Evolutionary conservation across 1,140 invertebrate genomes (phyloP).

Genomic region (Drosophila suzukii): DNA sequence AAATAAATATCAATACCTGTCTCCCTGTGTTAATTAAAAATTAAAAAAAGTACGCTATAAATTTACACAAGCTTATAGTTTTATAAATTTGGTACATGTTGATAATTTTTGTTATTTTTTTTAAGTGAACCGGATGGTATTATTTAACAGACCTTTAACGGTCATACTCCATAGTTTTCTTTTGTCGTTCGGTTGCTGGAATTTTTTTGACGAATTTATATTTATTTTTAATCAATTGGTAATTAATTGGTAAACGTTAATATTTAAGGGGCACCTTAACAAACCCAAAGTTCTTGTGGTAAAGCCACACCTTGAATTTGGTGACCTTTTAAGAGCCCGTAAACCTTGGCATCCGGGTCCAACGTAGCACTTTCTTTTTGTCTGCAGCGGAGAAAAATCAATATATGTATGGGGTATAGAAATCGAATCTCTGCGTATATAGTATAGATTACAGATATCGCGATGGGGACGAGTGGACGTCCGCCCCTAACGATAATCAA

Average conservation of each 20-base stretch:
- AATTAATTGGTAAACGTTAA: not conserved
- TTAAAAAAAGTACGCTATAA: not conserved
- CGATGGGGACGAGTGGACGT: not conserved
- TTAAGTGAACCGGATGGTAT: not conserved
- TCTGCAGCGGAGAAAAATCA: slow-evolving; percentile 38
- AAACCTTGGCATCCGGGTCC: slow-evolving; percentile 30
- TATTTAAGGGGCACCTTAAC: not conserved
- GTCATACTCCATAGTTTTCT: slow-evolving; percentile 34
- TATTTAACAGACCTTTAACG: not conserved
- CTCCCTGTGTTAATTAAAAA: not conserved
- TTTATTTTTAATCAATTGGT: slow-evolving; percentile 32
- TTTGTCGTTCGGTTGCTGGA: slow-evolving; percentile 18
- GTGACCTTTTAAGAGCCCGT: not conserved
- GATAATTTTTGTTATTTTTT: not conserved
- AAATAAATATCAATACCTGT: too few relatives aligned
- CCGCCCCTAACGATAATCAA: slow-evolving; percentile 29
- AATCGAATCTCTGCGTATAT: slow-evolving; percentile 32
- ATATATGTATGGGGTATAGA: slow-evolving; percentile 44
- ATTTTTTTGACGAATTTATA: slow-evolving; percentile 33
- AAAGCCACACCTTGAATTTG: not conserved
- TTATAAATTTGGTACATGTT: too few relatives aligned
- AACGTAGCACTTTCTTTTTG: slow-evolving; percentile 53
- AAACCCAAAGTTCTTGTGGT: not conserved
- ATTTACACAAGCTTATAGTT: too few relatives aligned
- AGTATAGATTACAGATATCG: slow-evolving; percentile 45